Base-by-base conservation (phyloP, 2,113 vertebrate species). In the Gnathonemus longibarbis region DNA sequence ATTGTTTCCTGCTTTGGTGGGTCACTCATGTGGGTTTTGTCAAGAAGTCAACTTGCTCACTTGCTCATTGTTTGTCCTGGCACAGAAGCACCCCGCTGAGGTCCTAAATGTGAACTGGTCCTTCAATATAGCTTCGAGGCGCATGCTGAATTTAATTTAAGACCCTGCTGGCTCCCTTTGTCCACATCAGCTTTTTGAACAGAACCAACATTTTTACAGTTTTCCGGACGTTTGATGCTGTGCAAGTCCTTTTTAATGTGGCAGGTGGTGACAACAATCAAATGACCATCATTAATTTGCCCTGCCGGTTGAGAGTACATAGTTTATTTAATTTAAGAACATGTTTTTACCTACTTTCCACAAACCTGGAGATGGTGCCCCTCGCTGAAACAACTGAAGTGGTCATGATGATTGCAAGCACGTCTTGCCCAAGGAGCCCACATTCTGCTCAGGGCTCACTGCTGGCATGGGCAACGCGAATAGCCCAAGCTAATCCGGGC, bases 41-140 rank as follows among this genome's bases (percentile, higher is more conserved):
- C 31, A 39, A 80, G 39, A 46, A 87, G 17, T 56, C 58, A n/a
- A 24, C 5, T 42, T 83, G 24, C 58, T 89, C 31, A 62, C 86
- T 42, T 42, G 39, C 39, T 42, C 39, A 42, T 91, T 88, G 88
- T 91, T 89, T 91, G 49, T 56, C 87, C 88, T 89, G 88, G 70
- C 70, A 56, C 52, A 13, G 42, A 89, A 45, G 62, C 66, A 42
- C 48, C 77, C 42, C 58, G n/a, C 85, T 50, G 87, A 88, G 89
- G 85, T 74, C 88, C 27, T 87, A 13, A 49, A 46, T 88, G 90
- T 90, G 46, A 58, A 83, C 62, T 35, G 24, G 19, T 86, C 46
- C 66, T 88, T 45, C 87, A 50, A 66, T 48, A 48, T 62, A 45
- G 88, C 48, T 52, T 1, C 2, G 35, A 62, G 58, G 88, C 62